A percentile compares a stretch with the other conserved stretches of the same genome.
Conservation (phyloP, 1,140 invertebrate genomes). For the Aradophagus sp. region DNA sequence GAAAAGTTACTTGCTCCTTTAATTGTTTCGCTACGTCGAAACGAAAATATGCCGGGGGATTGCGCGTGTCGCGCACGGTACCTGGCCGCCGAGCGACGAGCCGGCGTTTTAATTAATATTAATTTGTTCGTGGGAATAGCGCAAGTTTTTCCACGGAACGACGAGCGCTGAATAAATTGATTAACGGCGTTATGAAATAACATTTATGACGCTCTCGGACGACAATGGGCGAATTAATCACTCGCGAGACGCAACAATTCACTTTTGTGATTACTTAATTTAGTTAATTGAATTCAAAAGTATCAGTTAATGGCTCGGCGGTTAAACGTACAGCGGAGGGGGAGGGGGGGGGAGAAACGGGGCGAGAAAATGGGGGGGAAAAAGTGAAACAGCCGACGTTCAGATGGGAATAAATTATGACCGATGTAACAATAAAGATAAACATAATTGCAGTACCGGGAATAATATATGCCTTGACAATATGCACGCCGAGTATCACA, state of each 20-base stretch:
- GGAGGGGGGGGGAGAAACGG: slow-evolving; percentile 1
- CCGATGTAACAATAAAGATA: slow-evolving; percentile 56
- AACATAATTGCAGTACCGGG: slow-evolving; percentile 45
- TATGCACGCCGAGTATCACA: slow-evolving; percentile 20
- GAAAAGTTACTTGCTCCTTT: neutral
- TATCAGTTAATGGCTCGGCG: slow-evolving; percentile 35
- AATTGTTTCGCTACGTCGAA: neutral
- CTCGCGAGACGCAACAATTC: slow-evolving; percentile 4
- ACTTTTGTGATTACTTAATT: slow-evolving; percentile 46
- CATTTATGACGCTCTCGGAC: too few species aligned
- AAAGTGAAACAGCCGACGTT: slow-evolving; percentile 5
- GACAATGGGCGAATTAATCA: slow-evolving; percentile 40
- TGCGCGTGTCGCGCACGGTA: neutral
- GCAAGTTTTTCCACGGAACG: neutral
- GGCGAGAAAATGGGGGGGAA: neutral
- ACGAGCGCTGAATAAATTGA: slow-evolving; percentile 16
- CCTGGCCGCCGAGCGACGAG: too few species aligned
- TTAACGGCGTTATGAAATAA: slow-evolving; percentile 12
- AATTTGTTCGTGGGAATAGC: slow-evolving; percentile 29
- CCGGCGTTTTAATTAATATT: slow-evolving; percentile 20
- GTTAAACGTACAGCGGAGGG: slow-evolving; percentile 14
- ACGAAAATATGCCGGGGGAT: neutral
- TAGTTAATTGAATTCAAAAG: slow-evolving; percentile 47
- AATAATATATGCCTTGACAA: slow-evolving; percentile 48
- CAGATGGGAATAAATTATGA: slow-evolving; percentile 53